Base-by-base conservation (phyloP, 2,113 vertebrate species). In the Archilochus colubris region DNA sequence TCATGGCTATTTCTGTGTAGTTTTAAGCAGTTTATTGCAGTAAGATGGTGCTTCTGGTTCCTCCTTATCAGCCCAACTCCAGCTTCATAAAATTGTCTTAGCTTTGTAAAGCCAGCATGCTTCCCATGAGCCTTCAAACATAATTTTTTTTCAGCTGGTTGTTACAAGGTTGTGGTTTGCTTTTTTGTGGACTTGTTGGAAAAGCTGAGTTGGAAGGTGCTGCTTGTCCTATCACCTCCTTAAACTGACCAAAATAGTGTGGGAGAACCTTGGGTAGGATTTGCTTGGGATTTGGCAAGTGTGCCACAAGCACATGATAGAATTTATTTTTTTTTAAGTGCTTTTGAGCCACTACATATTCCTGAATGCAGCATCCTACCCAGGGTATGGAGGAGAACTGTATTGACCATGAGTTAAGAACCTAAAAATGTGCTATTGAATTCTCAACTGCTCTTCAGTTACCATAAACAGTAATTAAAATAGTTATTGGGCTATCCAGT, bases 401-500 rank as follows among this genome's bases (percentile, higher is more conserved):
- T 30, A 89, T 62, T 2, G 18, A 59, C 55, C 58, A 20, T 93
- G 95, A 89, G 68, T 81, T 70, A 82, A 93, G 85, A 74, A 44
- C 78, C 59, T 82, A 92, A 88, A 94, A 91, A 95, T 94, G 84
- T 38, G 51, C 94, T 16, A 12, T 44, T 86, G 91, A 83, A 93
- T 90, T 90, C 93, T 74, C 75, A 53, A 12, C 31, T 85, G 89
- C 2, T 0, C 89, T 93, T 86, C 75, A 64, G 75, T 96, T 89
- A 74, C 89, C 73, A 82, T 94, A 94, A 89, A 91, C 91, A 86
- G 51, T 57, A 88, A 95, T 96, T 94, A 83, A 91, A 91, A 80
- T 70, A 73, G 31, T 87, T 89, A 8, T 15, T 28, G 89, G 94
- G 79, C 84, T 92, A 21, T 66, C 85, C 84, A 62, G 79, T 83